phyloP scores from a whole-genome alignment of 1,140 invertebrate species.

The Tetramorium simillimum region DNA sequence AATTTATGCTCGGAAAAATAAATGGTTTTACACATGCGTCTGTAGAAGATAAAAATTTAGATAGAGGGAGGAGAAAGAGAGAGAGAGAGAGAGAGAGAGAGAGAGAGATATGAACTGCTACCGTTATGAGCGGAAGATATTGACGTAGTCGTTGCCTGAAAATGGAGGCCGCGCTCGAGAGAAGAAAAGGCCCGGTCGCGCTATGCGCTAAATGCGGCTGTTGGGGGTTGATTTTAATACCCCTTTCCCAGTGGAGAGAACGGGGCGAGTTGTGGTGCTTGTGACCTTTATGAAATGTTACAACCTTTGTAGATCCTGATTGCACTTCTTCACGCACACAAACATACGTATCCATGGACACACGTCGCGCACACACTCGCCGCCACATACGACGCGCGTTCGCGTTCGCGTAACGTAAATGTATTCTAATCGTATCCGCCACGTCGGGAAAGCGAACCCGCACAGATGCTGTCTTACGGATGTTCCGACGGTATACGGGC shows the following conservation, averaged over 20 bases:
- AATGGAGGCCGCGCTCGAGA: background rate
- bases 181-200: slow-evolving; percentile 51
- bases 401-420: slow-evolving; percentile 1
- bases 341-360: background rate
- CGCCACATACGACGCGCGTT: background rate
- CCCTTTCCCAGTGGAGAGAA: slow-evolving; percentile 68
- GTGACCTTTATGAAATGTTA: slow-evolving; percentile 81
- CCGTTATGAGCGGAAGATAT: slow-evolving; percentile 16
- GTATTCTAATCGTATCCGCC: slow-evolving; percentile 37
- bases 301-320: slow-evolving; percentile 79
- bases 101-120: background rate
- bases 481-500: slow-evolving; percentile 36
- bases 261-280: slow-evolving; percentile 58
- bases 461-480: slow-evolving; percentile 49
- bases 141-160: slow-evolving; percentile 21
- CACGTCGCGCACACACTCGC: background rate
- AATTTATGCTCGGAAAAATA: background rate
- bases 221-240: slow-evolving; percentile 77
- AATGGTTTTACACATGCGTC: background rate
- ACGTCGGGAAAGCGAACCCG: slow-evolving; percentile 39
- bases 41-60: slow-evolving; percentile 13
- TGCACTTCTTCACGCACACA: slow-evolving; percentile 68
- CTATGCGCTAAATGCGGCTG: slow-evolving; percentile 23
- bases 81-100: no score
- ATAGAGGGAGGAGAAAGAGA: background rate